A percentile compares a stretch with the other conserved stretches of the same genome.
Evolutionary conservation across 2,797 vertebrate genomes (phyloP).

Genomic region (Lithobates pipiens): DNA sequence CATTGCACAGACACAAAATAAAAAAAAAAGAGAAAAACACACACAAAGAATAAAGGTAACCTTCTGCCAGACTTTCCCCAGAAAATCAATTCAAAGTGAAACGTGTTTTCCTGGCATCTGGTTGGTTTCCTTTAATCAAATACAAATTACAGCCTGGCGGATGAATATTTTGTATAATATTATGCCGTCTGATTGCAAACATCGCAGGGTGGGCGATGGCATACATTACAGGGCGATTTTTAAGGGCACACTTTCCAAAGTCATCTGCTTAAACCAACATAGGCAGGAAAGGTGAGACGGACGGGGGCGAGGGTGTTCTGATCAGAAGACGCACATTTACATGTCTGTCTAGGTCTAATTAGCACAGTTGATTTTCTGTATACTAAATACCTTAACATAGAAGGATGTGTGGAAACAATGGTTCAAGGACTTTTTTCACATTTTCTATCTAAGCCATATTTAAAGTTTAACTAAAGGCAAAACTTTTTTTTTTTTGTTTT

Average conservation of each 20-base stretch:
- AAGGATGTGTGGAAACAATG: not conserved
- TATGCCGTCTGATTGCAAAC: constrained; percentile 54
- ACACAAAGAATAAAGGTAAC: not conserved
- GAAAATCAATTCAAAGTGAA: constrained; percentile 69
- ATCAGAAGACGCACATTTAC: constrained; percentile 2
- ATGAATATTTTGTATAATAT: constrained; percentile 58
- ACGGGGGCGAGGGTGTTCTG: not conserved
- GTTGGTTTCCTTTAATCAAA: constrained; percentile 76
- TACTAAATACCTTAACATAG: not conserved
- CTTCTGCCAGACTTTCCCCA: constrained; percentile 49
- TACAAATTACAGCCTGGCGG: constrained; percentile 69
- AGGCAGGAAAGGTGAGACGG: constrained; percentile 28
- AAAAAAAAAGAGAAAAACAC: constrained; percentile 58
- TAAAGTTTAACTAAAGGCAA: not conserved
- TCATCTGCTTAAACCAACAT: constrained; percentile 55
- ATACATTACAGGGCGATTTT: constrained; percentile 27
- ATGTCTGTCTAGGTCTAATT: constrained; percentile 17
- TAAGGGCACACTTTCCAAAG: constrained; percentile 36
- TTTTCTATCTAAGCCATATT: not conserved
- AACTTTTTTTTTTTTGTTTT: no score
- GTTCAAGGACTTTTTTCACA: not conserved
- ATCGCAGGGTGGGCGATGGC: constrained; percentile 19
- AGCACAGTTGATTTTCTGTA: not conserved
- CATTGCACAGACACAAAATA: constrained; percentile 61
- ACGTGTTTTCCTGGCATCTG: constrained; percentile 68